These are phyloP conservation scores for Diplazon laetatorius DNA, from an alignment of 2,888 invertebrate genomes.

Conservation along the genomic window DNA sequence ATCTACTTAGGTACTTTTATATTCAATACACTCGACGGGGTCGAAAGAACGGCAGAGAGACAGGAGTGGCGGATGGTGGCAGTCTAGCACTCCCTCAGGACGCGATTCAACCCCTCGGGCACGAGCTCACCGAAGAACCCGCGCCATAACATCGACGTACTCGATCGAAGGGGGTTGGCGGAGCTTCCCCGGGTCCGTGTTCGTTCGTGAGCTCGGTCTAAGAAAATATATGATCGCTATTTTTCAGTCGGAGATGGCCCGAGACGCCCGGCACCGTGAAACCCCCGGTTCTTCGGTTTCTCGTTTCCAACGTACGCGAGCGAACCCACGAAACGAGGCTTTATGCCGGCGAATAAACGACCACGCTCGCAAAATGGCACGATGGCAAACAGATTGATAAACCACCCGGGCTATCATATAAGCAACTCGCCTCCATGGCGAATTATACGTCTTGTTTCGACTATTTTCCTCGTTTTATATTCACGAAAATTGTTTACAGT, in stretches of 20 bases:
- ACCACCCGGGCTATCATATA: constrained; percentile 44
- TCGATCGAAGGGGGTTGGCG: constrained; percentile 59
- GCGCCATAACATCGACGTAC: constrained; percentile 72
- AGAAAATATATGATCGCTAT: constrained; percentile 70
- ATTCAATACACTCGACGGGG: constrained; percentile 80
- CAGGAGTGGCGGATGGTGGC: constrained; percentile 62
- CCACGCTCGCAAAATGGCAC: constrained; percentile 53
- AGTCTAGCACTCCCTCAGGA: constrained; percentile 79
- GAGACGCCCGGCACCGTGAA: constrained; percentile 59
- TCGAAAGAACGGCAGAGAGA: constrained; percentile 17
- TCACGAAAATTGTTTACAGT: constrained; percentile 58
- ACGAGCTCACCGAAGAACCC: constrained; percentile 55
- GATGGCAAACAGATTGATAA: constrained; percentile 62
- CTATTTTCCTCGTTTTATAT: constrained; percentile 38
- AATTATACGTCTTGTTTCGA: constrained; percentile 9
- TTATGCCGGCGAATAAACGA: constrained; percentile 56
- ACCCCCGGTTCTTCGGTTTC: constrained; percentile 48
- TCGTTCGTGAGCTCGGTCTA: constrained; percentile 52
- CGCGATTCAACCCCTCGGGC: constrained; percentile 59
- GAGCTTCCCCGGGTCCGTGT: constrained; percentile 42
- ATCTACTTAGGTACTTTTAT: constrained; percentile 81
- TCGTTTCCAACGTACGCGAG: constrained; percentile 43
- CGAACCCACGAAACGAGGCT: constrained; percentile 44
- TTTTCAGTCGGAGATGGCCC: constrained; percentile 69
- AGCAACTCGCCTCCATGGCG: constrained; percentile 27